phyloP scores from a whole-genome alignment of 2,888 invertebrate genomes.

The Tenodera sinensis region DNA sequence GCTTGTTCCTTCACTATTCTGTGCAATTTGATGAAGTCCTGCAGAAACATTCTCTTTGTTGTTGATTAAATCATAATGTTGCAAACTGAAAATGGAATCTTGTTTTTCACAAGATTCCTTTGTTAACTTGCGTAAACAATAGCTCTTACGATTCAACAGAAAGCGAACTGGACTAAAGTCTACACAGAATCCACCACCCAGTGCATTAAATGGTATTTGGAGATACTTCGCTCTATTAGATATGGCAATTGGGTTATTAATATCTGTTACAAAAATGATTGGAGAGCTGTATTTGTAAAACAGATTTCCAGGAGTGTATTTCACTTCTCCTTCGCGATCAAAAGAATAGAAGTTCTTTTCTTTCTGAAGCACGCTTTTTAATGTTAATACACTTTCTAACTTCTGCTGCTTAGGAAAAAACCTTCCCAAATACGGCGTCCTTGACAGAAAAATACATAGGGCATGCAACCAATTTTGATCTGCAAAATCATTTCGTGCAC shows the following conservation, averaged over 20 bases:
- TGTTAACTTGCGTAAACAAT: constrained; percentile 9
- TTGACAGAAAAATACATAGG: constrained; percentile 17
- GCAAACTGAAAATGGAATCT: neutral
- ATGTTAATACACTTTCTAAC: constrained; percentile 14
- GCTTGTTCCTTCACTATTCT: neutral
- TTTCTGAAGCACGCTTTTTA: neutral
- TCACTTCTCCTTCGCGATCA: neutral
- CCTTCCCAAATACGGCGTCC: constrained; percentile 28
- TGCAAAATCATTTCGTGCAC: neutral
- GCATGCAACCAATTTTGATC: neutral
- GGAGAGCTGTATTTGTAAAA: constrained; percentile 14
- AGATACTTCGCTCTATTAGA: neutral
- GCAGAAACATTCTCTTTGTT: neutral
- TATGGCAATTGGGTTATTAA: neutral
- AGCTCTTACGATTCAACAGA: constrained; percentile 13
- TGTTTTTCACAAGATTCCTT: neutral
- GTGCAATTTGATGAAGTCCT: neutral
- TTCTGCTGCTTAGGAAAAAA: constrained; percentile 18
- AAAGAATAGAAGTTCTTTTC: neutral
- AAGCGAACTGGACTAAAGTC: constrained; percentile 3
- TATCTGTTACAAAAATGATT: neutral
- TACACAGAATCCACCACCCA: constrained; percentile 1
- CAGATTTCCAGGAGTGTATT: neutral
- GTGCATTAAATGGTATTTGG: constrained; percentile 8
- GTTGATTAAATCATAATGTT: neutral